Conservation (phyloP, 2,888 invertebrate species). For the Thumatha senex region DNA sequence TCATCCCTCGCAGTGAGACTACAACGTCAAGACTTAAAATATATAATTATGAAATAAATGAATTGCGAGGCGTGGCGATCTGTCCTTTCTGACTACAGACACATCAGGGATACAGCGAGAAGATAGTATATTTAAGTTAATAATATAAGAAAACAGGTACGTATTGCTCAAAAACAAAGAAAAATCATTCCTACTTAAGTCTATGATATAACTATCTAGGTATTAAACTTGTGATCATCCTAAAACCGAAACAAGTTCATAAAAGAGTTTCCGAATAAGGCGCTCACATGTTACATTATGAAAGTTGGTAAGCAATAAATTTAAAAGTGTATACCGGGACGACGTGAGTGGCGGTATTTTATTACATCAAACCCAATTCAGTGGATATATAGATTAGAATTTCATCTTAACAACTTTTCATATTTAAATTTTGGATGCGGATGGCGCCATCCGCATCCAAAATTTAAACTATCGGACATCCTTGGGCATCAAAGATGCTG, state of each 20-base stretch:
- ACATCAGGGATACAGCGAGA: no score
- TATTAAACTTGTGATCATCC: neutral
- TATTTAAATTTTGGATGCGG: constrained; percentile 9
- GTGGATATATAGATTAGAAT: constrained; percentile 21
- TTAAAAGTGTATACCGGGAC: constrained; percentile 53
- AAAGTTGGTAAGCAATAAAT: constrained; percentile 48
- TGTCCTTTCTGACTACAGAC: no score
- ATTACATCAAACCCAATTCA: constrained; percentile 27
- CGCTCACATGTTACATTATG: constrained; percentile 33
- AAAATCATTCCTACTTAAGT: no score
- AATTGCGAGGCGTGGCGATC: no score
- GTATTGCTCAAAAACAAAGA: no score
- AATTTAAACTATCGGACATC: constrained; percentile 4
- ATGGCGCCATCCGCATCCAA: neutral
- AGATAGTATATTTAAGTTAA: no score
- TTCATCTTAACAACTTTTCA: constrained; percentile 16
- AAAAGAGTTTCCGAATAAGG: constrained; percentile 13
- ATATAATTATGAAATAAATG: no score
- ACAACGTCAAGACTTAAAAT: no score
- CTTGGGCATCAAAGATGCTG: no score
- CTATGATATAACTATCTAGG: neutral
- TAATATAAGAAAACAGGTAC: no score
- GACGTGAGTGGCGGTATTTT: constrained; percentile 29
- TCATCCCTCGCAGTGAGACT: no score
- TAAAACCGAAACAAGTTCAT: constrained; percentile 12